Conservation (phyloP, 1,140 invertebrate species). For the Rhopalosiphum padi region DNA sequence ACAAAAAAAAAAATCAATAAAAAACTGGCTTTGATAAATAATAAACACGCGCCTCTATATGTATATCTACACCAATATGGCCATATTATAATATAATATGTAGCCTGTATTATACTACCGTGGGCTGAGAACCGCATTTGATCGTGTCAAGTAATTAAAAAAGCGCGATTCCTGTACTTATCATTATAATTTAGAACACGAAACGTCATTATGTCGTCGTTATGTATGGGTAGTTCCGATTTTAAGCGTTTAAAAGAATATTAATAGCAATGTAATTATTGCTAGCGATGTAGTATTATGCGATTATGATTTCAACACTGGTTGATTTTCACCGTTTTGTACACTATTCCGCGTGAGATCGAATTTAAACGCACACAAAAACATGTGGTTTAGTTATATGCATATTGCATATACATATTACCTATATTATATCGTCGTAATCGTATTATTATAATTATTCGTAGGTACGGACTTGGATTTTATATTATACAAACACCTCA, state of each 20-base stretch:
- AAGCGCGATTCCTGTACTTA: neutral
- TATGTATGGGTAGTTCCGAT: neutral
- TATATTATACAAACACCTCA: neutral
- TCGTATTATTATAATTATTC: constrained; percentile 28
- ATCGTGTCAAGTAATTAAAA: neutral
- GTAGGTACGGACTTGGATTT: constrained; percentile 51
- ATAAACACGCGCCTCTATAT: neutral
- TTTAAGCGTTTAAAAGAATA: constrained; percentile 1
- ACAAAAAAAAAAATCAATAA: neutral
- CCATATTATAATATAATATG: neutral
- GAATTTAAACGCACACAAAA: neutral
- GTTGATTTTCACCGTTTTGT: neutral
- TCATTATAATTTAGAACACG: neutral
- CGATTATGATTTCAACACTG: neutral
- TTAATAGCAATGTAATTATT: constrained; percentile 4
- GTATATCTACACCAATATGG: neutral
- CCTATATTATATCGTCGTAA: neutral
- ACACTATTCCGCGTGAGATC: neutral
- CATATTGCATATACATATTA: neutral
- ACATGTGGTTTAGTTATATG: constrained; percentile 10
- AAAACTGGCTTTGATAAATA: neutral
- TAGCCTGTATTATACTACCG: neutral
- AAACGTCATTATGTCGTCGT: neutral
- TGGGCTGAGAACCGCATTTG: neutral
- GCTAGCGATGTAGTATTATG: neutral